These are phyloP conservation scores for Autographa pulchrina DNA, from an alignment of 2,888 invertebrate genomes.

Conservation along the genomic window DNA sequence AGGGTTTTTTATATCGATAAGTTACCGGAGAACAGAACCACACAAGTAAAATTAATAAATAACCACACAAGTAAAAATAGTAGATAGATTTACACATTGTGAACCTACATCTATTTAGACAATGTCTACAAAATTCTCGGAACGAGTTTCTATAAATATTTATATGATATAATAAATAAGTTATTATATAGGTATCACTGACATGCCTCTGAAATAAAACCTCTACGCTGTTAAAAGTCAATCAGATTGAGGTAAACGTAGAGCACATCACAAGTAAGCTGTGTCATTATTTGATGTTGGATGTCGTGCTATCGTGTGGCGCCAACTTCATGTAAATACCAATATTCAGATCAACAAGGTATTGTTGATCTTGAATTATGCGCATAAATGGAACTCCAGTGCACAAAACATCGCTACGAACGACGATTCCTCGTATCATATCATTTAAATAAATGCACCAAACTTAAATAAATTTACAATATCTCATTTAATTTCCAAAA, in stretches of 20 bases:
- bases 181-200: too few relatives aligned
- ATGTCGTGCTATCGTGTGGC: not conserved
- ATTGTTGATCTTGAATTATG: constrained; percentile 4
- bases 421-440: not conserved
- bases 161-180: too few relatives aligned
- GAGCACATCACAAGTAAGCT: not conserved
- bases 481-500: constrained; percentile 43
- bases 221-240: not conserved
- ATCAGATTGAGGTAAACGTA: not conserved
- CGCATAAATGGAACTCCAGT: constrained; percentile 1
- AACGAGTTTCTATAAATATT: not conserved
- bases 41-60: too few relatives aligned
- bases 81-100: too few relatives aligned
- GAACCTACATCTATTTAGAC: too few relatives aligned
- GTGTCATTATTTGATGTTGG: not conserved
- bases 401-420: not conserved
- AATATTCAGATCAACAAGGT: constrained; percentile 2
- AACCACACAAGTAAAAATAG: too few relatives aligned
- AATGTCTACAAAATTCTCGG: too few relatives aligned
- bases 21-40: too few relatives aligned
- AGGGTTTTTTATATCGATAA: too few relatives aligned
- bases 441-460: constrained; percentile 17
- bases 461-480: constrained; percentile 31
- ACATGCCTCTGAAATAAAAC: not conserved
- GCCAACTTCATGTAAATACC: constrained; percentile 1